Evolutionary conservation across 1,140 invertebrate species (phyloP), one percentile per base, ranked within the genome.

Genomic region (Cheumatopsyche charites): DNA sequence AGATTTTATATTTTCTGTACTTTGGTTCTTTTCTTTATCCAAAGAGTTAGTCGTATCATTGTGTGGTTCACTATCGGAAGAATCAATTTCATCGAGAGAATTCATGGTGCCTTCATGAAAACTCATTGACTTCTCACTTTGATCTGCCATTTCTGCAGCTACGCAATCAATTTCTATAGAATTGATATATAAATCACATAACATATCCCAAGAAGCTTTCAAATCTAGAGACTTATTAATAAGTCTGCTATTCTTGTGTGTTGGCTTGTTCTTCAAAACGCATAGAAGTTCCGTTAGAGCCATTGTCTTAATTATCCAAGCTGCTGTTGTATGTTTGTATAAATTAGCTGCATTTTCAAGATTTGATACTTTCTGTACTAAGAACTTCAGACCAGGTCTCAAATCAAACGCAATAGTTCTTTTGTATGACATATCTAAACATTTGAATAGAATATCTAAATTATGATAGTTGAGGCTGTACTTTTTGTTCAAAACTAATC

Each of bases 311-410:
- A 96, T 90, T 1, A 94, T 90, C 90, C 94, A 96, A 12, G 93
- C 92, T 1, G 93, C 92, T 25, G 93, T 94, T n/a, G 94, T 93
- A 82, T 96, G 94, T 72, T 92, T 92, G 79, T 97, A 98, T 15
- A 97, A 82, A 84, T 97, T 97, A 0, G 95, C 94, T 11, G 94
- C 93, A 76, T 93, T 88, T 43, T 92, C 91, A 67, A 95, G 87
- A 77, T 92, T 92, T 0, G 91, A 93, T 0, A 97, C 94, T 86
- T 97, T 97, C 81, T 97, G 94, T 52, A 96, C 89, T 4, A 97
- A 86, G 80, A 97, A 97, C 80, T 97, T 97, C 6, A 98, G 82
- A 0, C 95, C 95, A 0, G 95, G 95, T 17, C 95, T 87, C 6
- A 88, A 86, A 80, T 98, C 95, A 80, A 97, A 97, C 77, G 94